Conservation (phyloP, 2,888 invertebrate genomes). For the Drosophila sordidapex region DNA sequence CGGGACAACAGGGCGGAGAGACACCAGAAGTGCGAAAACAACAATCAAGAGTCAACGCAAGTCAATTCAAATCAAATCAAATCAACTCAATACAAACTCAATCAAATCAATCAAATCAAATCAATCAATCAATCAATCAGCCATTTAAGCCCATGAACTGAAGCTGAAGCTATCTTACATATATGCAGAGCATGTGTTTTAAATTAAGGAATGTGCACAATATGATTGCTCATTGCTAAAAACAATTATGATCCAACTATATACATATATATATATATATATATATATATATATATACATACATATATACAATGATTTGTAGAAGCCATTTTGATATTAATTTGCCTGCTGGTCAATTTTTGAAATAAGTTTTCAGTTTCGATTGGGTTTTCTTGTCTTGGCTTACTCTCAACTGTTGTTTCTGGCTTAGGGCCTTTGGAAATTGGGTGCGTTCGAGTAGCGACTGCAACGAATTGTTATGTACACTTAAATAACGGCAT, state of each 20-base stretch:
- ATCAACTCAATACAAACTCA: constrained; percentile 3
- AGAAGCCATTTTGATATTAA: constrained; percentile 6
- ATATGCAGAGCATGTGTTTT: background rate
- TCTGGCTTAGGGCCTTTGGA: constrained; percentile 92
- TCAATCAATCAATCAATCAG: constrained; percentile 31
- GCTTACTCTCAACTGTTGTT: constrained; percentile 96
- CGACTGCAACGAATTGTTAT: constrained; percentile 89
- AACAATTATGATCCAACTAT: background rate
- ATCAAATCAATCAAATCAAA: background rate
- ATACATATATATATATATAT: background rate
- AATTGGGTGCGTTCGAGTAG: constrained; percentile 95
- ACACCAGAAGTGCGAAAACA: constrained; percentile 11
- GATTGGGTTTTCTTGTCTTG: constrained; percentile 37
- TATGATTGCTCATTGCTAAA: background rate
- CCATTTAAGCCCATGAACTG: constrained; percentile 8
- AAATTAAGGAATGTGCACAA: background rate
- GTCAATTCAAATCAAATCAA: constrained; percentile 38
- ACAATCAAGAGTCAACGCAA: constrained; percentile 40
- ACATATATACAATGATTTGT: background rate
- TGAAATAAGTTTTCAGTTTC: constrained; percentile 10
- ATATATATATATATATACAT: background rate
- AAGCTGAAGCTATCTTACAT: constrained; percentile 26
- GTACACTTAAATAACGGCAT: constrained; percentile 59
- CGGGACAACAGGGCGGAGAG: background rate
- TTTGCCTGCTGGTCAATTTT: background rate